These are phyloP conservation scores for Colostygia pectinataria DNA, from an alignment of 2,888 invertebrate species.

Conservation along the genomic window DNA sequence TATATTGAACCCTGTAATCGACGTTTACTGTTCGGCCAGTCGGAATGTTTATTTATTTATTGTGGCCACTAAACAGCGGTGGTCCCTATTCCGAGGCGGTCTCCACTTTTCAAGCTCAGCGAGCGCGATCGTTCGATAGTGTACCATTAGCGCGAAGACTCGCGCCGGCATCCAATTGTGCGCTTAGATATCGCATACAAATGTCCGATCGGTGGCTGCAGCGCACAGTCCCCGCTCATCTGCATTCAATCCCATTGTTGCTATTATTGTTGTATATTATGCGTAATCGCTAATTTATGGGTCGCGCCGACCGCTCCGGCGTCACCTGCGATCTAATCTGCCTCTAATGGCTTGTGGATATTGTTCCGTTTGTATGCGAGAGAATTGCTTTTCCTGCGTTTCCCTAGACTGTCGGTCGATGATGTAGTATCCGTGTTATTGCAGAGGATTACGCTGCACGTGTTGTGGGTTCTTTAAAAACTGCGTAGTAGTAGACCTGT, in stretches of 20 bases:
- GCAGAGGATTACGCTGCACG: slow-evolving; percentile 16
- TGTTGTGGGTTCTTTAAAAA: slow-evolving; percentile 4
- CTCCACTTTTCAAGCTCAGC: slow-evolving; percentile 69
- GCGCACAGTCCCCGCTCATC: slow-evolving; percentile 63
- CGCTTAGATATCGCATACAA: slow-evolving; percentile 82
- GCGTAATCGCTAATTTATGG: slow-evolving; percentile 81
- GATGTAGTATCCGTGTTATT: slow-evolving; percentile 20
- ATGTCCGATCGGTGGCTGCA: slow-evolving; percentile 71
- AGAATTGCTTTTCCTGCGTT: slow-evolving; percentile 12
- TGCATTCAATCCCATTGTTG: slow-evolving; percentile 83
- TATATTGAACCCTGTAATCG: slow-evolving; percentile 30
- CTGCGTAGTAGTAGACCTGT: slow-evolving; percentile 7
- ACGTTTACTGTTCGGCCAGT: slow-evolving; percentile 35
- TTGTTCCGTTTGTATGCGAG: slow-evolving; percentile 22
- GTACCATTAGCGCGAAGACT: slow-evolving; percentile 82
- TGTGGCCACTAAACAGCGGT: slow-evolving; percentile 66
- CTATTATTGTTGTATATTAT: slow-evolving; percentile 75
- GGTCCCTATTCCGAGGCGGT: slow-evolving; percentile 74
- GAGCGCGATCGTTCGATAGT: slow-evolving; percentile 77
- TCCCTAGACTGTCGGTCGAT: slow-evolving; percentile 14
- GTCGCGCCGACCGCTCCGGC: slow-evolving; percentile 56
- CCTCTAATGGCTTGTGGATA: slow-evolving; percentile 39
- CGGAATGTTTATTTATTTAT: slow-evolving; percentile 70
- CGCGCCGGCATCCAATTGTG: slow-evolving; percentile 82
- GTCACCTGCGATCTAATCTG: slow-evolving; percentile 55